Evolutionary conservation across 2,113 vertebrate species (phyloP).

Genomic region (Dicrurus megarhynchus): DNA sequence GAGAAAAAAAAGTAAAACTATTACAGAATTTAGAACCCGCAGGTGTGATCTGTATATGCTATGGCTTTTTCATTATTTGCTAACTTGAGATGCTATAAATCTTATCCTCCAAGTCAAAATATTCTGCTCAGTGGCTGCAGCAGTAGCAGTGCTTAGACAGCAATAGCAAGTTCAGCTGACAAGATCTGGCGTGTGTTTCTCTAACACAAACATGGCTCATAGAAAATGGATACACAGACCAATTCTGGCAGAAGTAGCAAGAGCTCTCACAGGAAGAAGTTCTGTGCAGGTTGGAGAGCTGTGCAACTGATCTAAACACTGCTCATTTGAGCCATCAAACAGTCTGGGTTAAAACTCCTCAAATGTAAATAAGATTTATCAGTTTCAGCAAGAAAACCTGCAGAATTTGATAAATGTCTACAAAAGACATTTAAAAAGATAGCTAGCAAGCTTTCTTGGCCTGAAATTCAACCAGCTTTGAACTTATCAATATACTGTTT

Average conservation of each 20-base stretch:
- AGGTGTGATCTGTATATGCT: slow-evolving; percentile 5
- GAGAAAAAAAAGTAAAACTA: not conserved
- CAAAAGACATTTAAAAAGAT: slow-evolving; percentile 19
- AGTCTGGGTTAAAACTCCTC: not conserved
- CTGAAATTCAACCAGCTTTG: not conserved
- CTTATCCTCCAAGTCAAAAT: slow-evolving; percentile 16
- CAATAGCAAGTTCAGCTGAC: not conserved
- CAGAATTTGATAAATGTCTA: slow-evolving; percentile 38
- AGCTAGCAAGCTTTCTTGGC: slow-evolving; percentile 20
- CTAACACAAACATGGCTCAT: not conserved
- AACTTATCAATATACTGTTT: not conserved
- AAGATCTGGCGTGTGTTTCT: not conserved
- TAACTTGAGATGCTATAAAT: slow-evolving; percentile 5
- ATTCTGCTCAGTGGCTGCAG: slow-evolving; percentile 4
- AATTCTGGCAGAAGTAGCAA: not conserved
- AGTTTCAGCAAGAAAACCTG: slow-evolving; percentile 27
- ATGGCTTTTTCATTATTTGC: slow-evolving; percentile 31
- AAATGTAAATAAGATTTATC: slow-evolving; percentile 35
- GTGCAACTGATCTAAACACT: not conserved
- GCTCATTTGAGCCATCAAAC: not conserved
- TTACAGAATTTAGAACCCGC: not conserved
- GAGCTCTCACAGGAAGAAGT: not conserved
- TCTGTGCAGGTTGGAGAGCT: not conserved
- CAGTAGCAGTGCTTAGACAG: slow-evolving; percentile 1
- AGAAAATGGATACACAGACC: not conserved